Evolutionary conservation across 2,113 vertebrate species (phyloP).

Genomic region (Cisticola juncidis): DNA sequence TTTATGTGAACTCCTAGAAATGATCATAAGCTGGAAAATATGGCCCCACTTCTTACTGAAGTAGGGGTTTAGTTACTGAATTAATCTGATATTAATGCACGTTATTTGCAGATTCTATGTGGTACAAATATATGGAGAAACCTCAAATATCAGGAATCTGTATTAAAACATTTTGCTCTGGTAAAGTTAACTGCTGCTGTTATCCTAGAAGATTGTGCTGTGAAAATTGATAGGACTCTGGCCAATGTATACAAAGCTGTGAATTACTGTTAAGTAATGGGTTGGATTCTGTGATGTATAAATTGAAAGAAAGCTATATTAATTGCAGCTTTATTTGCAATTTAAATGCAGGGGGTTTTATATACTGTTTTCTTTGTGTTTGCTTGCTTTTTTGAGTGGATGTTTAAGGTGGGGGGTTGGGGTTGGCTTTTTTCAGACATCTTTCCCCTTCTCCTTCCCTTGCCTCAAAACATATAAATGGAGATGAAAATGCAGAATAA

Average conservation of each 20-base stretch:
- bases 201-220: not conserved
- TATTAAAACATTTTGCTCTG: not conserved
- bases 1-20: not conserved
- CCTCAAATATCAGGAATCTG: not conserved
- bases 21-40: not conserved
- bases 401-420: not conserved
- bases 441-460: not conserved
- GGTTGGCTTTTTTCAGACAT: not conserved
- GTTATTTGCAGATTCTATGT: not conserved
- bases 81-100: not conserved
- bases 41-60: not conserved
- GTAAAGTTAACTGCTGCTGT: not conserved
- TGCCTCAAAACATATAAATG: not conserved
- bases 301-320: not conserved
- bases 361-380: not conserved
- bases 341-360: not conserved
- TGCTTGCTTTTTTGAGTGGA: not conserved
- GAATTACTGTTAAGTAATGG: not conserved
- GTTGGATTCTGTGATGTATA: not conserved
- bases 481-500: not conserved
- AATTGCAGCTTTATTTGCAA: not conserved
- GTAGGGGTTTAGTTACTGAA: not conserved
- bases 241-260: not conserved
- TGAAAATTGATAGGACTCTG: not conserved
- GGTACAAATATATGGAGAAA: not conserved